phyloP scores from a whole-genome alignment of 1,140 invertebrate genomes.

The Thalassaphorura encarpata region DNA sequence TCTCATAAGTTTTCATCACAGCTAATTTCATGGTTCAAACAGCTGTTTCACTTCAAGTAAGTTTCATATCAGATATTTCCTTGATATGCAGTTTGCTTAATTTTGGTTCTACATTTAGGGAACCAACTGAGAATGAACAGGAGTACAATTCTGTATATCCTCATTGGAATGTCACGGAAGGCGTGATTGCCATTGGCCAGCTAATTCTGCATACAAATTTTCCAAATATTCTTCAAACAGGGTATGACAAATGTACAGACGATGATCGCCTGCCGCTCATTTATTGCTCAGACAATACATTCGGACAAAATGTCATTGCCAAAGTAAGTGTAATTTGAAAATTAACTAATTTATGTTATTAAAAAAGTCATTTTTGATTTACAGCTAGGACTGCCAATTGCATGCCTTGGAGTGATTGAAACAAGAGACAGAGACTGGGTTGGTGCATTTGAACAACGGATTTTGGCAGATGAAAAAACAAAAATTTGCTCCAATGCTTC shows the following conservation, averaged over 20 bases:
- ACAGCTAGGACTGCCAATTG: conserved; percentile 24
- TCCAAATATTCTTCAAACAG: conserved; percentile 18
- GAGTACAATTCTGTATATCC: conserved; percentile 27
- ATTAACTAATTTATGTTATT: neutral
- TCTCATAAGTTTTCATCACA: conserved; percentile 21
- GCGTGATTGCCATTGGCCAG: conserved; percentile 16
- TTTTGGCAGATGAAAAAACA: conserved; percentile 13
- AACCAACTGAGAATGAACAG: conserved; percentile 8
- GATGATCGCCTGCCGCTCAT: conserved; percentile 21
- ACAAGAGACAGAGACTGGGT: conserved; percentile 21
- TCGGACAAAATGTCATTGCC: conserved; percentile 17
- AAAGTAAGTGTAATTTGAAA: conserved; percentile 15
- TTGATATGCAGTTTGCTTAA: conserved; percentile 1
- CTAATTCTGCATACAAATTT: conserved; percentile 17
- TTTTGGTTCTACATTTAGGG: conserved; percentile 11
- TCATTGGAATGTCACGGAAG: conserved; percentile 27
- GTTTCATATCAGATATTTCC: neutral
- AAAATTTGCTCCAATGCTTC: conserved; percentile 14
- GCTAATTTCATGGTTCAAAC: conserved; percentile 27
- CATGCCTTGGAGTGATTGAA: conserved; percentile 17
- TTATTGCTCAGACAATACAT: conserved; percentile 24
- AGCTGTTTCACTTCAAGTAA: conserved; percentile 31
- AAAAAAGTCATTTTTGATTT: conserved; percentile 4
- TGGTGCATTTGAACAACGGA: conserved; percentile 13
- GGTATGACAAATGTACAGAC: conserved; percentile 22